Base-by-base conservation (phyloP, 2,797 vertebrate species). In the Ctenosaura bakeri region DNA sequence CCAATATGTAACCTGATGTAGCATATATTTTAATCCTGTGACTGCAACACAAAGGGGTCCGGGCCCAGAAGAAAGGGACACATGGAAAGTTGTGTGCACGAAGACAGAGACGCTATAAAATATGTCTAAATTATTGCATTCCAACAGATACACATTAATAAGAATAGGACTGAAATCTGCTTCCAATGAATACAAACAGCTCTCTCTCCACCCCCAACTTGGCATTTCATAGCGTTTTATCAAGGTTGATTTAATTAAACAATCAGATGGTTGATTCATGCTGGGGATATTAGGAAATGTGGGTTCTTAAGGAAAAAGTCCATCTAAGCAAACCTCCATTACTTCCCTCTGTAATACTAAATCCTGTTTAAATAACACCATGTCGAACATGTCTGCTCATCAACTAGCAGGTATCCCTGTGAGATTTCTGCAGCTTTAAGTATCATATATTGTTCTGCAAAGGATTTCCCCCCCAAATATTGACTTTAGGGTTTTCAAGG, bases 401-500 rank as follows among this genome's bases (percentile, higher is more conserved):
- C 96, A 95, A 80, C 91, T 94, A 88, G 83, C 94, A 91, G 91
- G 85, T 94, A 79, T 90, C 88, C 93, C 94, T 89, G 9, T 90
- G 94, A 94, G 95, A 93, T 90, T 95, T 94, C 92, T 92, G 62
- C 91, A 92, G 88, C 91, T 95, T 94, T 89, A 94, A 95, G 92
- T 92, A 94, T 91, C 87, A 89, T 83, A 86, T 52, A 59, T 94
- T 78, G 91, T 10, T 12, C 88, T 82, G 74, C 83, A 93, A 77
- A 95, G 90, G 91, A 90, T 89, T 95, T 87, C 90, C 90, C 38
- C 93, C 90, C 93, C 91, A 96, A 94, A 96, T 97, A 97, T 95
- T 97, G 96, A 96, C 95, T 95, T 97, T 94, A 87, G 88, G 79
- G 88, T 94, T 96, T 96, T 96, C 96, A 96, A 97, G 96, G 95